Base-by-base conservation (phyloP, 2,113 vertebrate species). In the Typhlomys cinereus region DNA sequence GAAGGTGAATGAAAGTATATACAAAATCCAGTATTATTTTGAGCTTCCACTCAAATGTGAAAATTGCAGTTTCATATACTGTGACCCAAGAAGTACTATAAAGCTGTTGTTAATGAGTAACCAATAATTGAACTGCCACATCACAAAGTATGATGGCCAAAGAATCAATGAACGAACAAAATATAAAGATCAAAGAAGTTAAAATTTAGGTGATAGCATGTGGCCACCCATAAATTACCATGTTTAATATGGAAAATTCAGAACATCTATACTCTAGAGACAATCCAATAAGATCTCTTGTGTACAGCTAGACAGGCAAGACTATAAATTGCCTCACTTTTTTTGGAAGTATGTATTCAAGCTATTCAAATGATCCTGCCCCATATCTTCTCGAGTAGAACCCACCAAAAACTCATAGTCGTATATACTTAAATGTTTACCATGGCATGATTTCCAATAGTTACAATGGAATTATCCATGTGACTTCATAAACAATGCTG, bases 41-140 rank as follows among this genome's bases (percentile, higher is more conserved):
- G 80, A 31, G 80, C 21, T n/a, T 93, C 79, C 2, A 76, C 27
- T 73, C 86, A 46, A 50, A 88, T 78, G 70, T 41, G 31, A 87
- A 76, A 86, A 78, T 21, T 23, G 18, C 52, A 20, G 76, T 88
- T 81, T 90, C 25, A 90, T 81, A 74, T 78, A 83, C 31, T 62
- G 75, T 59, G 64, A 46, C 17, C 8, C 48, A 4, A 79, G 9
- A 21, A 70, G 52, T 39, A 20, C 82, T 73, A 64, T 89, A 89
- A 85, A 92, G 71, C 57, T 57, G 46, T 21, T 59, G 17, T 84
- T 17, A 66, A 29, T 76, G 8, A 54, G 21, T 5, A 74, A 10
- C 86, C 64, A 62, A 21, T 34, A 21, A 80, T 92, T 76, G 41
- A 93, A 84, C 18, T 62, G 52, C n/a, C 9, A n/a, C 15, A 64